Evolutionary conservation across 92 coral and sea anemone species (phyloP).

Genomic region (Palythoa caribaeorum): DNA sequence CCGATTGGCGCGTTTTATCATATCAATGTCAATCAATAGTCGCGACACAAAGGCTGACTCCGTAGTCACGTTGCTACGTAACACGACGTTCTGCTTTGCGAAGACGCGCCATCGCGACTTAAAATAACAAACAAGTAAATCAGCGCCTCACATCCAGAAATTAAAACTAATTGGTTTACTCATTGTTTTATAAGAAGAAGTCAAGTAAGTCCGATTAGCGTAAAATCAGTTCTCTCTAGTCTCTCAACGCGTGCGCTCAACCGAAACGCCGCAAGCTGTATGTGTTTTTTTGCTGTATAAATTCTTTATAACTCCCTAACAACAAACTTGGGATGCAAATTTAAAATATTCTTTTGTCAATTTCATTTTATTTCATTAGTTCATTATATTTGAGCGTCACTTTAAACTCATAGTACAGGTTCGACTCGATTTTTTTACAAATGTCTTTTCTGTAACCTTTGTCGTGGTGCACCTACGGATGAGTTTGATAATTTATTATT

Average conservation of each 20-base stretch:
- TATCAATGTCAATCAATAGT: neutral
- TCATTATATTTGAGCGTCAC: neutral
- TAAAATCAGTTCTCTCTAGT: neutral
- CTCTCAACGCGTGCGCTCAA: slow-evolving; percentile 1
- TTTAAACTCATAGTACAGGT: neutral
- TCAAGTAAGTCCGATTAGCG: neutral
- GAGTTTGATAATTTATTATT: too few species aligned
- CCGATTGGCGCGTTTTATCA: neutral
- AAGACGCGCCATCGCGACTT: neutral
- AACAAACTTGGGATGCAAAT: slow-evolving; percentile 7
- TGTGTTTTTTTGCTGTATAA: neutral
- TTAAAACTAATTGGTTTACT: neutral
- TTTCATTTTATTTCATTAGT: neutral
- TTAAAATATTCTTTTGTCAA: neutral
- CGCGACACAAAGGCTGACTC: neutral
- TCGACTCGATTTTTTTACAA: neutral
- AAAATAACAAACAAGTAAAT: neutral
- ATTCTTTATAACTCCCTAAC: neutral
- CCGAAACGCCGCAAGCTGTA: neutral
- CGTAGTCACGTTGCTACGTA: neutral
- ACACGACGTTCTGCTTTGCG: neutral
- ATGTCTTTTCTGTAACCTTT: too few species aligned
- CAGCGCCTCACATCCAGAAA: neutral
- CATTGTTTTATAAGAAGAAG: neutral
- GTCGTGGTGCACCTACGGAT: too few species aligned